Conservation (phyloP, 2,113 vertebrate species). For the Alouatta palliata region DNA sequence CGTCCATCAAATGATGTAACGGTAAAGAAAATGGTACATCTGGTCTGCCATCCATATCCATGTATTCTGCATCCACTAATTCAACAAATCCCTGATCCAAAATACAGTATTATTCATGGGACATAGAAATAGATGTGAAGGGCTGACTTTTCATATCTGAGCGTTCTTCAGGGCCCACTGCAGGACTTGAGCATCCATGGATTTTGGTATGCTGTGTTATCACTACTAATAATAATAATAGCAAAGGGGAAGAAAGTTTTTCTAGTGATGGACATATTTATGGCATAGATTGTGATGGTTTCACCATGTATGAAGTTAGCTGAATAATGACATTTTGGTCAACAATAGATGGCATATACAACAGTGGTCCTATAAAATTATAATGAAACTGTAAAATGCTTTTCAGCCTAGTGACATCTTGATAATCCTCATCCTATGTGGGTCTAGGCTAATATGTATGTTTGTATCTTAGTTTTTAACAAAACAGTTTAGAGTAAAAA, state of each 20-base stretch:
- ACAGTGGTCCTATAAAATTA: neutral
- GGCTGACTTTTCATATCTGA: neutral
- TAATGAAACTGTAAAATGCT: neutral
- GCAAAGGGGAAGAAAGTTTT: neutral
- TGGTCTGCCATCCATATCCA: neutral
- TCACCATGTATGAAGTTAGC: neutral
- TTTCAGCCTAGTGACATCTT: neutral
- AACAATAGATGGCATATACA: neutral
- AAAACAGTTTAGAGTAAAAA: neutral
- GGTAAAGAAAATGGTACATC: neutral
- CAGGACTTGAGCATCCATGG: neutral
- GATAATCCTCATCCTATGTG: neutral
- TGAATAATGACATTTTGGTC: neutral
- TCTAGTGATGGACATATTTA: neutral
- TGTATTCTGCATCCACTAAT: neutral
- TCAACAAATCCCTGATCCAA: neutral
- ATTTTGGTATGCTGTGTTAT: neutral
- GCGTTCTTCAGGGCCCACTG: neutral
- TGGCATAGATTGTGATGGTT: neutral
- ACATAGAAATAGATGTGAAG: neutral
- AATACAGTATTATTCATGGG: neutral
- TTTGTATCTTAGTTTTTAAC: neutral
- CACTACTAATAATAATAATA: neutral
- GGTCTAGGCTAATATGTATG: neutral
- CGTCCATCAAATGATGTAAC: no score